These are phyloP conservation scores for Synergus gifuensis DNA, from an alignment of 2,888 invertebrate species.

Conservation along the genomic window DNA sequence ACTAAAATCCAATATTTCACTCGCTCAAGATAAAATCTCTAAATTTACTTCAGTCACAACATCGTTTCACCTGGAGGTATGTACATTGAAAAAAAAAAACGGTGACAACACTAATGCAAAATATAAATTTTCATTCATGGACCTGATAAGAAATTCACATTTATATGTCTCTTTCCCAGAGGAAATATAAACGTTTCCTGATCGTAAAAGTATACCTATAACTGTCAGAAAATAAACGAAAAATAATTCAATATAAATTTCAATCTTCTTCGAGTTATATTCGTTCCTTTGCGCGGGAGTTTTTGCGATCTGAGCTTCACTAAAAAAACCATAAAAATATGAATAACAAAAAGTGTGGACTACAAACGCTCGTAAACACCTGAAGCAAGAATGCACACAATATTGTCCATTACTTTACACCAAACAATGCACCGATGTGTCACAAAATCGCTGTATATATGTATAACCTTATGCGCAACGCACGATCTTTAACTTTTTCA, in stretches of 20 bases:
- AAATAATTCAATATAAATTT: no score
- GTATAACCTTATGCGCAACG: neutral
- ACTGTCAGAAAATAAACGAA: no score
- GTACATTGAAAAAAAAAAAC: neutral
- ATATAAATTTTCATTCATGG: neutral
- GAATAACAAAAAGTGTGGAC: neutral
- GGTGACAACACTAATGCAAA: neutral
- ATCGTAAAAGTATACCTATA: neutral
- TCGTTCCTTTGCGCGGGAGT: no score
- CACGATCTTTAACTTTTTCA: neutral
- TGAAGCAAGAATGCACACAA: neutral
- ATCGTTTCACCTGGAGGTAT: neutral
- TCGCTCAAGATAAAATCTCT: neutral
- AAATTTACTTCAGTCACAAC: neutral
- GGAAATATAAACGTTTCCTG: neutral
- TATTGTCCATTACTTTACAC: neutral
- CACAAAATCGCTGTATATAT: neutral
- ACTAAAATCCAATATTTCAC: neutral
- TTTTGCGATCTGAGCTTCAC: no score
- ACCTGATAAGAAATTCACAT: neutral
- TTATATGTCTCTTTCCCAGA: neutral
- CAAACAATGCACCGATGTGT: neutral
- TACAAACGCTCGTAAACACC: neutral
- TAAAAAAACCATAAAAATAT: neutral
- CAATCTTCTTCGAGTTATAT: no score